Conservation (phyloP, 2,888 invertebrate species). For the Drosophila lacicola region DNA sequence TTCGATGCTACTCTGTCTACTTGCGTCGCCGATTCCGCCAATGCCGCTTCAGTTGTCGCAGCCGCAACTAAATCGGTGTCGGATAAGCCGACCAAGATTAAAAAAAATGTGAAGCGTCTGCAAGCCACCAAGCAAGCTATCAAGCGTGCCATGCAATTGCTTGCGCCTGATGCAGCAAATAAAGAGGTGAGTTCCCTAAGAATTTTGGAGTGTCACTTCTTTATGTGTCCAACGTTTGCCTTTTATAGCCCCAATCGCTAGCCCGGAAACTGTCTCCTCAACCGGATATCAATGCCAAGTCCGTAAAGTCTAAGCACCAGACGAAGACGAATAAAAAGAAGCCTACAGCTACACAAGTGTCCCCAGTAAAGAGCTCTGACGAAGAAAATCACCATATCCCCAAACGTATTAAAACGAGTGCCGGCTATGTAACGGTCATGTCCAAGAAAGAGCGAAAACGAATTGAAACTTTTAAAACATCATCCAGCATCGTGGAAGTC, state of each 20-base stretch:
- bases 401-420: slow-evolving; percentile 52
- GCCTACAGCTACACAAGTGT: slow-evolving; percentile 2
- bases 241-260: slow-evolving; percentile 45
- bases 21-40: neutral
- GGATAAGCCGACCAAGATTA: slow-evolving; percentile 7
- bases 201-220: too few species aligned
- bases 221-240: neutral
- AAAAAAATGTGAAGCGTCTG: slow-evolving; percentile 63
- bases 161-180: slow-evolving; percentile 19
- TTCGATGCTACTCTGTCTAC: neutral
- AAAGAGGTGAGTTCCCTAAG: slow-evolving; percentile 30
- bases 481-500: slow-evolving; percentile 78
- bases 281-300: slow-evolving; percentile 6
- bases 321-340: slow-evolving; percentile 3
- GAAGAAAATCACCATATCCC: slow-evolving; percentile 47
- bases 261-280: slow-evolving; percentile 57
- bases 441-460: slow-evolving; percentile 14
- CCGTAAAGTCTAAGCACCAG: slow-evolving; percentile 1
- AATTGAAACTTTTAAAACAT: slow-evolving; percentile 57
- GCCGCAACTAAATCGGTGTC: neutral
- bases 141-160: slow-evolving; percentile 44
- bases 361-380: slow-evolving; percentile 59
- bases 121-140: slow-evolving; percentile 53
- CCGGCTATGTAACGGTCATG: slow-evolving; percentile 62
- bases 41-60: neutral